Evolutionary conservation across 2,797 vertebrate species (phyloP).

Genomic region (Chaetodon trifasciatus): DNA sequence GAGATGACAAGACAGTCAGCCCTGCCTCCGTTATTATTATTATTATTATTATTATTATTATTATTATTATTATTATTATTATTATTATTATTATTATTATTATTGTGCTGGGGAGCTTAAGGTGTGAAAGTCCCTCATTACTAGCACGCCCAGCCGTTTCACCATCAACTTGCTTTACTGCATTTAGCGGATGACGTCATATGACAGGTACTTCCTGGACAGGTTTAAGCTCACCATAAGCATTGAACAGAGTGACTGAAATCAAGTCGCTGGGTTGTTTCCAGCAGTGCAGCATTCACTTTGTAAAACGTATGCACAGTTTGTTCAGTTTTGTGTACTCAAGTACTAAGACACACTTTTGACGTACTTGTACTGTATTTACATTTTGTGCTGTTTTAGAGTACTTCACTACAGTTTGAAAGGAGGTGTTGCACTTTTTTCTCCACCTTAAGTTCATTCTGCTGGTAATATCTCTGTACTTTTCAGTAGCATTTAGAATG

Average conservation of each 20-base stretch:
- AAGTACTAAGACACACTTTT: not conserved
- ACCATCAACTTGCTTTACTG: not conserved
- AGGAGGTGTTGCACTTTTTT: not conserved
- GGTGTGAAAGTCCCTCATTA: too few relatives aligned
- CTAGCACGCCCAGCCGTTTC: too few relatives aligned
- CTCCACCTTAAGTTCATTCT: not conserved
- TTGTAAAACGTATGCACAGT: not conserved
- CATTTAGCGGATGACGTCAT: slow-evolving; percentile 16
- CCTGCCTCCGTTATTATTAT: too few relatives aligned
- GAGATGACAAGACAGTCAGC: not conserved
- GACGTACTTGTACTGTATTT: not conserved
- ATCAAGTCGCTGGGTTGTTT: not conserved
- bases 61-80: too few relatives aligned
- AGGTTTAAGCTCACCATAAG: not conserved
- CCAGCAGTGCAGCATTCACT: not conserved
- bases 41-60: not conserved
- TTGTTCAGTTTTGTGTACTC: not conserved
- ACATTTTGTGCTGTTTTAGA: not conserved
- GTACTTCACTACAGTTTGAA: not conserved
- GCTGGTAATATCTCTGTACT: not conserved
- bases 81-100: not conserved
- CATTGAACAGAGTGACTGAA: too few relatives aligned
- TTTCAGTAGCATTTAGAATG: not conserved
- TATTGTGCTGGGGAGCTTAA: not conserved
- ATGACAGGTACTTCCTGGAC: not conserved